Evolutionary conservation across 2,113 vertebrate species (phyloP).

Genomic region (Sitta europaea): DNA sequence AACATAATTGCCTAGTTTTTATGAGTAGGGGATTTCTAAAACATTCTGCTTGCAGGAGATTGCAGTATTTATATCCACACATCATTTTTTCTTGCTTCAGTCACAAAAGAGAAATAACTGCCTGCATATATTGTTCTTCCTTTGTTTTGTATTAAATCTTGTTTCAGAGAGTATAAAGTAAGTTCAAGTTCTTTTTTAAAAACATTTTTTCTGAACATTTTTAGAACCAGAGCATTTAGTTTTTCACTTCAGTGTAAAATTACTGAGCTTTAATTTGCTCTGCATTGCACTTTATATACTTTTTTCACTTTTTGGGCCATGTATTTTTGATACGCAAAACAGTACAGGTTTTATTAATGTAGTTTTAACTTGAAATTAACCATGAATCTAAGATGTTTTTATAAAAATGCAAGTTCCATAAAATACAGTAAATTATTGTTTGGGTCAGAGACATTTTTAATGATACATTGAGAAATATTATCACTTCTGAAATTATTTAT

Average conservation of each 20-base stretch:
- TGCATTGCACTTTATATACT: neutral
- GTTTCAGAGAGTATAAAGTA: neutral
- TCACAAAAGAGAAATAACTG: neutral
- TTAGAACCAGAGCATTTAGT: neutral
- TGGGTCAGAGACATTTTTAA: neutral
- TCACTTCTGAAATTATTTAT: neutral
- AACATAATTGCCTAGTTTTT: neutral
- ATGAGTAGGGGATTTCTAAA: neutral
- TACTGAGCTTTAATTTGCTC: neutral
- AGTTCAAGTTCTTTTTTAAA: neutral
- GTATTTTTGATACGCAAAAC: neutral
- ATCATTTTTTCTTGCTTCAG: neutral
- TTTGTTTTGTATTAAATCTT: neutral
- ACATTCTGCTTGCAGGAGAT: neutral
- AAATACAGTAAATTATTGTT: neutral
- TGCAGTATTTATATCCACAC: neutral
- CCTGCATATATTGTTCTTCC: neutral
- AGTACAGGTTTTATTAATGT: neutral
- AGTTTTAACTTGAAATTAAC: neutral
- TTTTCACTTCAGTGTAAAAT: neutral
- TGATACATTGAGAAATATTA: neutral
- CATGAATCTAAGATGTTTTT: neutral
- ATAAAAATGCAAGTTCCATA: neutral
- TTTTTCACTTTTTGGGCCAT: neutral
- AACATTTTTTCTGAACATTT: neutral